phyloP scores from a whole-genome alignment of 2,888 invertebrate genomes.

The Catocala fraxini region DNA sequence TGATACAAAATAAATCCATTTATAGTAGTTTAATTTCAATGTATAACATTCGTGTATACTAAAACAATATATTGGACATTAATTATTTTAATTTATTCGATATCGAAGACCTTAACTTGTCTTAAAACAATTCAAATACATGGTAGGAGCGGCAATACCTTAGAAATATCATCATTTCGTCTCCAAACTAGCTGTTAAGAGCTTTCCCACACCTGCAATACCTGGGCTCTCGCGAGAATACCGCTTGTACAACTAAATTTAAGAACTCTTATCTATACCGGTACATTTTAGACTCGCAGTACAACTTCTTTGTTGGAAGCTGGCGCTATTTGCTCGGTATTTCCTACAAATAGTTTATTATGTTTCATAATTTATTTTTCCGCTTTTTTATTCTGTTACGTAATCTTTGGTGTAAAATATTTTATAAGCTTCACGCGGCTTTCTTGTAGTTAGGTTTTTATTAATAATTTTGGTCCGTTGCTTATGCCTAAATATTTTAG shows the following conservation, averaged over 20 bases:
- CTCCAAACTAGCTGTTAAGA: slow-evolving; percentile 66
- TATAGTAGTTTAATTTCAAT: no score
- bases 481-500: no score
- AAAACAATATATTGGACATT: no score
- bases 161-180: slow-evolving; percentile 64
- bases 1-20: no score
- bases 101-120: no score
- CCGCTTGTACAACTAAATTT: slow-evolving; percentile 40
- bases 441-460: no score
- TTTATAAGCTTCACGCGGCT: no score
- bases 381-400: slow-evolving; percentile 1
- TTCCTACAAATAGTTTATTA: slow-evolving; percentile 1
- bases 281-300: slow-evolving; percentile 26
- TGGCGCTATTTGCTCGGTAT: background rate
- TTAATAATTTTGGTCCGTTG: no score
- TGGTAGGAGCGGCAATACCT: slow-evolving; percentile 49
- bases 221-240: slow-evolving; percentile 21
- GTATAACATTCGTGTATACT: no score
- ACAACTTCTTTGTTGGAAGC: slow-evolving; percentile 25
- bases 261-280: slow-evolving; percentile 30
- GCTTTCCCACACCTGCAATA: slow-evolving; percentile 54
- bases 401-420: background rate
- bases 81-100: no score
- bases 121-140: slow-evolving; percentile 1
- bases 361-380: no score